Evolutionary conservation across 2,113 vertebrate genomes (phyloP).

Genomic region (Cottus gobio): DNA sequence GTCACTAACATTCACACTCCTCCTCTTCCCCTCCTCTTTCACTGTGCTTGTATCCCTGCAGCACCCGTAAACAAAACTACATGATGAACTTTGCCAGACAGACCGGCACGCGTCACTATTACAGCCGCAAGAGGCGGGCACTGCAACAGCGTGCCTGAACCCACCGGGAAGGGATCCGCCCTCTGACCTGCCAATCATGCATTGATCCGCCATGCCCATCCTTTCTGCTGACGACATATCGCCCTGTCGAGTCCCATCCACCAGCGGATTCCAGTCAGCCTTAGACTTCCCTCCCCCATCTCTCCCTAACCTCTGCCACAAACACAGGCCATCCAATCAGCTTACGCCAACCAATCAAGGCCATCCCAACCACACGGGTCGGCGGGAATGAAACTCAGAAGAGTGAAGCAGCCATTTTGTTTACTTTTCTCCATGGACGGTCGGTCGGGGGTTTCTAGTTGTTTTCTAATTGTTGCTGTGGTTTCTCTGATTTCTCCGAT

Average conservation of each 20-base stretch:
- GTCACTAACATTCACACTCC: slow-evolving; percentile 69
- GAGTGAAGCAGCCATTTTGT: slow-evolving; percentile 74
- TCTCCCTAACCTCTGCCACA: slow-evolving; percentile 54
- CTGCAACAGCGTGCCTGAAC: slow-evolving; percentile 91
- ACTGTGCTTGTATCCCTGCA: slow-evolving; percentile 81
- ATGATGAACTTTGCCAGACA: slow-evolving; percentile 99
- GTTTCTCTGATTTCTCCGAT: slow-evolving; percentile 64
- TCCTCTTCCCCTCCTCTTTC: slow-evolving; percentile 42
- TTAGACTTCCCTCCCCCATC: slow-evolving; percentile 58
- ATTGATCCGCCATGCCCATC: slow-evolving; percentile 61
- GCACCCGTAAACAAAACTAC: slow-evolving; percentile 99
- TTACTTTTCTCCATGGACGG: slow-evolving; percentile 68
- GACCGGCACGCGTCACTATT: slow-evolving; percentile 96
- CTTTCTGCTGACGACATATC: slow-evolving; percentile 59
- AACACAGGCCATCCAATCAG: slow-evolving; percentile 65
- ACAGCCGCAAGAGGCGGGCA: slow-evolving; percentile 97
- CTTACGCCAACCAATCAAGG: slow-evolving; percentile 68
- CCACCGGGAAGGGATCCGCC: slow-evolving; percentile 70
- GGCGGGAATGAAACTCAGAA: slow-evolving; percentile 72
- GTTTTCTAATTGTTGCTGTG: slow-evolving; percentile 76
- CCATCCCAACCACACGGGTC: slow-evolving; percentile 62
- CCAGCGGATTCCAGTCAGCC: slow-evolving; percentile 74
- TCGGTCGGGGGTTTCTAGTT: slow-evolving; percentile 74
- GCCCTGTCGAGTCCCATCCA: slow-evolving; percentile 62
- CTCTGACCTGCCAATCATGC: slow-evolving; percentile 77